These are phyloP conservation scores for Apamea epomidion DNA, from an alignment of 2,888 invertebrate species.

Conservation along the genomic window DNA sequence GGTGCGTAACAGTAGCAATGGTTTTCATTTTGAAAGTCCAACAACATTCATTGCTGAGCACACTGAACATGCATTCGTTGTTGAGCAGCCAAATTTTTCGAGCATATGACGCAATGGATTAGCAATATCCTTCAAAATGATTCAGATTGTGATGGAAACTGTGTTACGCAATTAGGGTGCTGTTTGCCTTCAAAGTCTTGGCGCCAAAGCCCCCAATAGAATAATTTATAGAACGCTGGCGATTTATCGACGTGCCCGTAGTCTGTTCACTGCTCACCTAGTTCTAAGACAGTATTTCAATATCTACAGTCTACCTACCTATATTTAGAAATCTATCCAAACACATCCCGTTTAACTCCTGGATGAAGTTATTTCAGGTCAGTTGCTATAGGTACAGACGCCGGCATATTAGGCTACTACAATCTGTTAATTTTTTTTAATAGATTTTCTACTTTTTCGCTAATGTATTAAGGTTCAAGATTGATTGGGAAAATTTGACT, in stretches of 20 bases:
- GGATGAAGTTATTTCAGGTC: not conserved
- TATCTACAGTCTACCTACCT: not conserved
- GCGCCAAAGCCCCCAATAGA: constrained; percentile 21
- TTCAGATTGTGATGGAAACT: too few species aligned
- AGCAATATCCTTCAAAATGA: too few species aligned
- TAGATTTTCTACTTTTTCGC: too few species aligned
- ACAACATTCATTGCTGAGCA: too few species aligned
- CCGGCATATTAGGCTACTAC: too few species aligned
- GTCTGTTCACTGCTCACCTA: constrained; percentile 31
- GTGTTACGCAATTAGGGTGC: too few species aligned
- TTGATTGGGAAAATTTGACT: too few species aligned
- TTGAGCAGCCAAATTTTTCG: not conserved
- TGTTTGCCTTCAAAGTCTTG: constrained; percentile 12
- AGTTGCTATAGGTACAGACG: not conserved
- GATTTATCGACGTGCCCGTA: constrained; percentile 33
- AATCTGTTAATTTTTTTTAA: too few species aligned
- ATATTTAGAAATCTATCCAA: constrained; percentile 35
- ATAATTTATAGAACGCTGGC: constrained; percentile 19
- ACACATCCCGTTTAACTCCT: constrained; percentile 5
- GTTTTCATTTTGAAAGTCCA: too few species aligned
- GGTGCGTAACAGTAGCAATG: too few species aligned
- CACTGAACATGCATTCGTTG: not conserved
- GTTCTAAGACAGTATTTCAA: constrained; percentile 22
- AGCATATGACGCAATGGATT: not conserved
- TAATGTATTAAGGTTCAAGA: too few species aligned